These are phyloP conservation scores for Erinaceus europaeus DNA, from an alignment of 2,113 vertebrate species.

Conservation along the genomic window DNA sequence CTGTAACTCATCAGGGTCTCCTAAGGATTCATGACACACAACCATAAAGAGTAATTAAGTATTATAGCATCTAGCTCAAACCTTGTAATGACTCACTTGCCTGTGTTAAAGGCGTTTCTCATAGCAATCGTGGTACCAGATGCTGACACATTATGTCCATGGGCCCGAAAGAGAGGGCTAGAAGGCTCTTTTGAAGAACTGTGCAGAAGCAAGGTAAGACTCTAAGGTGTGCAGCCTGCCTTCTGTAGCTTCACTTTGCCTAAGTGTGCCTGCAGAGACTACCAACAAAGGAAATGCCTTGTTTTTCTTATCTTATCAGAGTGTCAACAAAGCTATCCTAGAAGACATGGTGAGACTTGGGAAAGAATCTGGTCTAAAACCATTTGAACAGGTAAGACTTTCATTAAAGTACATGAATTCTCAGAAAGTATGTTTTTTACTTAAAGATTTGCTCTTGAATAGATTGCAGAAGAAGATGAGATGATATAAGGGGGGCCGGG, in stretches of 20 bases:
- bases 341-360: slow-evolving; percentile 91
- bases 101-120: slow-evolving; percentile 88
- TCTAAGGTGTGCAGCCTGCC: accelerated
- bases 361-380: slow-evolving; percentile 92
- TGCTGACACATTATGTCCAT: slow-evolving; percentile 85
- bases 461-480: neutral
- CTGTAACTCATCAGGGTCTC: neutral
- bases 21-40: neutral
- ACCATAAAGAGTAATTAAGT: neutral
- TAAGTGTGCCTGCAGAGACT: neutral
- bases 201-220: slow-evolving; percentile 89
- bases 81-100: neutral
- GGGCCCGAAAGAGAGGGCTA: slow-evolving; percentile 90
- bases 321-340: slow-evolving; percentile 89
- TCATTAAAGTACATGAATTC: neutral
- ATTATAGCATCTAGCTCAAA: neutral
- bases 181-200: slow-evolving; percentile 89
- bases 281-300: neutral
- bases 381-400: slow-evolving; percentile 94
- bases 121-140: slow-evolving; percentile 93
- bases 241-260: too few relatives aligned
- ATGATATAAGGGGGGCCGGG: too few relatives aligned
- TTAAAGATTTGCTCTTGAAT: neutral
- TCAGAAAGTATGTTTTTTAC: too few relatives aligned
- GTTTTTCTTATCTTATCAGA: slow-evolving; percentile 78